Evolutionary conservation across 2,888 invertebrate genomes (phyloP), one percentile per base, ranked within the genome.

Genomic region (Metalampra italica): DNA sequence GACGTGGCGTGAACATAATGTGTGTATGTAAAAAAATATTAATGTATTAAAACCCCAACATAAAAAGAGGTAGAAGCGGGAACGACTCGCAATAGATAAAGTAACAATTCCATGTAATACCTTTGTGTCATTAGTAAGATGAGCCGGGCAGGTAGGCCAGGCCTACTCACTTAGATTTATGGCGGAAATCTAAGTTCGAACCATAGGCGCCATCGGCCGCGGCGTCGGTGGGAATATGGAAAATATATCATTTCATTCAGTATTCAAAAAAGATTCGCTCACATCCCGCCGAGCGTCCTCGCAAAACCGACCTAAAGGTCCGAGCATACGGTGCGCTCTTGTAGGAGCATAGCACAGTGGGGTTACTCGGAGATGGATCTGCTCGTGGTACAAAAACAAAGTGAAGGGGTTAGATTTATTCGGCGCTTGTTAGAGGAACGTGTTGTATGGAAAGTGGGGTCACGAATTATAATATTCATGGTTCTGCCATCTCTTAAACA

Each of bases 381-480:
- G 44, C 47, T 37, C 43, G 32, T 15, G 43, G 40, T 44, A 49
- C 46, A 54, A 53, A 54, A 50, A 51, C 45, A 47, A 49, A 43
- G 48, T 45, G 48, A 51, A 53, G 47, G 48, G 49, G 39, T 49
- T 53, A 51, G 50, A 52, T 55, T 55, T 51, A 36, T 39, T 37
- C 47, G 9, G 45, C 43, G 53, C 52, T 51, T 51, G 53, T 53
- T 48, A 47, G 34, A 45, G 49, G 51, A 47, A 29, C 46, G 42
- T 56, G 47, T 53, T 40, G 43, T 56, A 56, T 54, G 53, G 45
- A 53, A 52, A 58, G 54, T 53, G 48, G 43, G 54, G 57, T 54
- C 55, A 50, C 53, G 42, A 45, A 54, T 56, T 54, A 54, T 51
- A 57, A 57, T 57, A 55, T 55, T 56, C 53, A 58, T 53, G 29